Evolutionary conservation across 2,797 vertebrate species (phyloP), one percentile per base, ranked within the genome.

Genomic region (Pipistrellus pipistrellus): DNA sequence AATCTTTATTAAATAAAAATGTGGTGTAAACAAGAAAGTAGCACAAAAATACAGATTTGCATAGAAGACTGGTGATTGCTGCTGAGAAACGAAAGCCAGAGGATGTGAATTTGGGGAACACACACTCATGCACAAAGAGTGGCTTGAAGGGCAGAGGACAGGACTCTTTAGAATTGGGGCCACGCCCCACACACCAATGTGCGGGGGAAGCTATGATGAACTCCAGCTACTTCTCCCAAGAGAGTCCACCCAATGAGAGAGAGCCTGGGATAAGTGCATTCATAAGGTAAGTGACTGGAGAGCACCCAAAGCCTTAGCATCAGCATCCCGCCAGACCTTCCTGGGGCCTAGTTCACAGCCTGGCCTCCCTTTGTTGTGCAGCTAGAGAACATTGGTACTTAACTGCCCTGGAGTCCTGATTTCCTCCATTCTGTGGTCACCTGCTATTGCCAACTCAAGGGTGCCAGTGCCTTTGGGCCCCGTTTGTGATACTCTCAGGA

Each of bases 121-220:
- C 27, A 30, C 18, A 14, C 35, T 75, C 76, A 68, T 81, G 62
- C 72, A 21, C 6, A 9, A 10, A 46, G 64, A 48, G 73, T 30
- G 66, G 48, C 71, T 59, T 15, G 12, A 27, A n/a, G 32, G 17
- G 2, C 44, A 35, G 41, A 73, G 48, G 68, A 44, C 15, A 17
- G 14, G 46, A 13, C 11, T 75, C 71, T 30, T 41, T 38, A 51
- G 76, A 77, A 82, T 20, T 44, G 53, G 27, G 1, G 27, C 27
- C 23, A 51, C 4, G 7, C 17, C 32, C 51, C 44, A 55, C 62
- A 62, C 4, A 27, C 38, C 14, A 57, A 10, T 0, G 0, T 0
- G 14, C 62, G 44, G 44, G 32, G 23, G 41, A 23, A 57, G 23
- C 13, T 10, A 57, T 8, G 55, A 18, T 3, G 46, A 88, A 46